Conservation (phyloP, 2,113 vertebrate species). For the Tetrao urogallus region DNA sequence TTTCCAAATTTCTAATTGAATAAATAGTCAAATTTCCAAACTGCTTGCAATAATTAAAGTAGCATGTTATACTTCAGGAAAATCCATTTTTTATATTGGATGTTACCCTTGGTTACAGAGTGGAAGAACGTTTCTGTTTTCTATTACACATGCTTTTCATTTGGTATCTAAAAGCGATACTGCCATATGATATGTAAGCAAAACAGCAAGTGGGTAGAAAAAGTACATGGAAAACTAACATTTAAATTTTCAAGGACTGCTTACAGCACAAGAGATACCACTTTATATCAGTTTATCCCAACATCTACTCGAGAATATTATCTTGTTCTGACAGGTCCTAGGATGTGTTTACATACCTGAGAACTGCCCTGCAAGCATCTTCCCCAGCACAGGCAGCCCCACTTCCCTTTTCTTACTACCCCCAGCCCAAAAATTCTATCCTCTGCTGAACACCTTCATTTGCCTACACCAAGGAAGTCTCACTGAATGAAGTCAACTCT, state of each 20-base stretch:
- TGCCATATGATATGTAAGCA: constrained; percentile 31
- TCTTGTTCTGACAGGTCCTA: background rate
- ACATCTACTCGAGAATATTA: background rate
- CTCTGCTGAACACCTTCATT: background rate
- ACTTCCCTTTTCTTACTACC: background rate
- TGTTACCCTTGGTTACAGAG: constrained; percentile 5
- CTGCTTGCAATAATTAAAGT: constrained; percentile 68
- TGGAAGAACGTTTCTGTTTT: constrained; percentile 37
- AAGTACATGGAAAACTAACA: constrained; percentile 16
- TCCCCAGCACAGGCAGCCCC: background rate
- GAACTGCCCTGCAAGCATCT: background rate
- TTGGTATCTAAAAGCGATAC: constrained; percentile 64
- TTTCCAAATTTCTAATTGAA: constrained; percentile 71
- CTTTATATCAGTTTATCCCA: background rate
- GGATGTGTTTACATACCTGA: background rate
- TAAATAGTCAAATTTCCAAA: constrained; percentile 67
- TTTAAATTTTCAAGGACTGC: background rate
- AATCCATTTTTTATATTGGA: constrained; percentile 61
- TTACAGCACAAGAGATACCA: constrained; percentile 5
- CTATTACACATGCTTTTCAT: constrained; percentile 71
- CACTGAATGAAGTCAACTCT: background rate
- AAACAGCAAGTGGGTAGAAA: constrained; percentile 28
- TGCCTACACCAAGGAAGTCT: background rate
- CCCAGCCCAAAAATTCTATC: background rate
- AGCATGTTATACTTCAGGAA: constrained; percentile 60